Evolutionary conservation across 2,888 invertebrate species (phyloP).

Genomic region (Himalopsyche tibetana): DNA sequence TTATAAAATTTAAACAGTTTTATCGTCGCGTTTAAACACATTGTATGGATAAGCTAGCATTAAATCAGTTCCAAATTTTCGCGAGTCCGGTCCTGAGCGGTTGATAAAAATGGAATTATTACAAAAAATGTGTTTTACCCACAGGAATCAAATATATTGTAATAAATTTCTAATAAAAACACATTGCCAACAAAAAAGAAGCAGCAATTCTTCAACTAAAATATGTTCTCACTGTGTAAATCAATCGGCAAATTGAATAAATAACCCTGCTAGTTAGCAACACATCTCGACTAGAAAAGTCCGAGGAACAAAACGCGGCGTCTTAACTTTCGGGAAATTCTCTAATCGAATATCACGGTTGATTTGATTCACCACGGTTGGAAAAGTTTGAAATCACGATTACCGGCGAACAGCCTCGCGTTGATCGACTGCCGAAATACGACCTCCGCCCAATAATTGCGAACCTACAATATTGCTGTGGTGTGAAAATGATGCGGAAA

Average conservation of each 20-base stretch:
- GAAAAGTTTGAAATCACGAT: slow-evolving; percentile 36
- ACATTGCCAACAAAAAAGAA: no score
- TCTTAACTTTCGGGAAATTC: slow-evolving; percentile 31
- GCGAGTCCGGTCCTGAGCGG: no score
- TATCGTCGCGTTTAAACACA: no score
- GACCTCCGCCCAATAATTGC: slow-evolving; percentile 12
- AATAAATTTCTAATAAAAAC: no score
- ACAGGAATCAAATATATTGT: no score
- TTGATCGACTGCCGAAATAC: slow-evolving; percentile 31
- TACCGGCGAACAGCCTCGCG: slow-evolving; percentile 12
- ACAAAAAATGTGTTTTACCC: no score
- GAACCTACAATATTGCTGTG: background rate
- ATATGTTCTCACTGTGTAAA: background rate
- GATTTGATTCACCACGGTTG: slow-evolving; percentile 42
- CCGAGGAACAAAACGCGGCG: background rate
- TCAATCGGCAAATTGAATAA: background rate
- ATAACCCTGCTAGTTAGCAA: background rate
- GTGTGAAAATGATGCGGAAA: slow-evolving; percentile 1
- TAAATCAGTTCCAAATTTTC: no score
- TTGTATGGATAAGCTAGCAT: no score
- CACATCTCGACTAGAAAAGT: background rate
- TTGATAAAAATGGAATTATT: no score
- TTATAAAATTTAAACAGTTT: no score
- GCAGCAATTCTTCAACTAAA: no score
- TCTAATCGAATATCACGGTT: slow-evolving; percentile 39